Percentiles rank a stretch among this genome's conserved stretches.
phyloP scores from a whole-genome alignment of 2,113 vertebrate genomes.

The Aldabrachelys gigantea region DNA sequence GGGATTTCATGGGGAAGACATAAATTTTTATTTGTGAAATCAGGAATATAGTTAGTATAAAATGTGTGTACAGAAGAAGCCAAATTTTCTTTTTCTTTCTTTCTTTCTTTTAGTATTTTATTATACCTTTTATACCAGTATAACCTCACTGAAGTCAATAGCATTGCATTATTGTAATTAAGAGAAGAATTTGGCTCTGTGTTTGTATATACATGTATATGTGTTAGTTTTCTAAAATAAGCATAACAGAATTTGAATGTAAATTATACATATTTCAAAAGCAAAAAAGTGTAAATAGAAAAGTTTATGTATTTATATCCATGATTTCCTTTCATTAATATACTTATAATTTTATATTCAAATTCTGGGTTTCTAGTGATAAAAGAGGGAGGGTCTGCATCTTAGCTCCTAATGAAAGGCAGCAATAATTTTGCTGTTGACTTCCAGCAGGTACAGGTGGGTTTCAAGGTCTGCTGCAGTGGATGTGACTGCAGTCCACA shows the following conservation, averaged over 20 bases:
- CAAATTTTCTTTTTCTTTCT: neutral
- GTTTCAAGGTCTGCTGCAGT: neutral
- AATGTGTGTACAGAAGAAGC: neutral
- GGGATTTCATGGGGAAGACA: neutral
- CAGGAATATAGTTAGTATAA: neutral
- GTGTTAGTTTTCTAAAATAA: neutral
- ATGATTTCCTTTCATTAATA: neutral
- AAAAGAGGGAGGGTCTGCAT: neutral
- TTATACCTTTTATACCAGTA: neutral
- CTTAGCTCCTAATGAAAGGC: neutral
- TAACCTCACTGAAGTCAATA: neutral
- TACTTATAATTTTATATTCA: neutral
- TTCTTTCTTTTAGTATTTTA: neutral
- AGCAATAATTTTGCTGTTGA: neutral
- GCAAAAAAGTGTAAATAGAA: neutral
- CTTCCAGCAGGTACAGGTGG: neutral
- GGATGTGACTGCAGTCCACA: neutral
- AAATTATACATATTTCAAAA: neutral
- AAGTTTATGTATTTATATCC: neutral
- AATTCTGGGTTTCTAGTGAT: neutral
- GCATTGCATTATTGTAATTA: neutral
- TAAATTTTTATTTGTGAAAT: neutral
- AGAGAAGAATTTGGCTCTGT: neutral
- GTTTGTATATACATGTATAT: neutral
- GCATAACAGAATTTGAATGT: neutral